Evolutionary conservation across 2,888 invertebrate species (phyloP).

Genomic region (Thalpophila matura): DNA sequence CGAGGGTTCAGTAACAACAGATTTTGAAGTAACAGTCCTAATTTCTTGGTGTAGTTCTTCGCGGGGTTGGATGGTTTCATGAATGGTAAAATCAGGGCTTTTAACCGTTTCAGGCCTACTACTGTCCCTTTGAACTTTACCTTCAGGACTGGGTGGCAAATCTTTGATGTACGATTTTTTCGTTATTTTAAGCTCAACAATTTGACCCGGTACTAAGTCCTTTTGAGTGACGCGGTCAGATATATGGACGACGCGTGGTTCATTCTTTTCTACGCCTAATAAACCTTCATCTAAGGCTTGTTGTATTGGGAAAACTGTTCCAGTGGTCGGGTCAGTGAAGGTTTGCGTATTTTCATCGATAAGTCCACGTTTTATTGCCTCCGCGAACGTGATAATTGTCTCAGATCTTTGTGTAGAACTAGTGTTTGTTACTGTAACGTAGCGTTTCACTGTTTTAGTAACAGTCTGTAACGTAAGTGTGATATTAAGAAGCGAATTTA

Average conservation of each 20-base stretch:
- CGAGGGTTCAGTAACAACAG: slow-evolving; percentile 84
- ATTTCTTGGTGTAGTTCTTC: slow-evolving; percentile 75
- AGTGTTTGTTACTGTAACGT: slow-evolving; percentile 94
- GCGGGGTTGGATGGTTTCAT: slow-evolving; percentile 70
- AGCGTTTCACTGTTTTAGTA: slow-evolving; percentile 95
- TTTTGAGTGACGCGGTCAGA: slow-evolving; percentile 82
- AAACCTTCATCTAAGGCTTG: slow-evolving; percentile 95
- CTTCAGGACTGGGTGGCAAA: slow-evolving; percentile 84
- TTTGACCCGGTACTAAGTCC: slow-evolving; percentile 85
- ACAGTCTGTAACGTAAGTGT: slow-evolving; percentile 97
- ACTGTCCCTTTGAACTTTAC: slow-evolving; percentile 87
- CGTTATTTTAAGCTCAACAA: slow-evolving; percentile 88
- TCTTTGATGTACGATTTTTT: slow-evolving; percentile 89
- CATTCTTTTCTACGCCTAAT: slow-evolving; percentile 91
- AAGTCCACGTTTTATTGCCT: slow-evolving; percentile 94
- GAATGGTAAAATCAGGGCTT: slow-evolving; percentile 88
- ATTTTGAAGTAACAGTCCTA: slow-evolving; percentile 84
- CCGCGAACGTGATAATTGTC: slow-evolving; percentile 93
- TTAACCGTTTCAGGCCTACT: slow-evolving; percentile 90
- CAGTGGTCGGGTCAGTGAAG: slow-evolving; percentile 94
- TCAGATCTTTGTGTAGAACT: slow-evolving; percentile 90
- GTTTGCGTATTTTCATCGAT: slow-evolving; percentile 95
- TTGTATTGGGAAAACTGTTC: slow-evolving; percentile 93
- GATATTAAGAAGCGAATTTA: slow-evolving; percentile 96
- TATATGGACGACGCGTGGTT: slow-evolving; percentile 81